These are phyloP conservation scores for Drosophila demipolita DNA, from an alignment of 2,888 invertebrate species.

Conservation along the genomic window DNA sequence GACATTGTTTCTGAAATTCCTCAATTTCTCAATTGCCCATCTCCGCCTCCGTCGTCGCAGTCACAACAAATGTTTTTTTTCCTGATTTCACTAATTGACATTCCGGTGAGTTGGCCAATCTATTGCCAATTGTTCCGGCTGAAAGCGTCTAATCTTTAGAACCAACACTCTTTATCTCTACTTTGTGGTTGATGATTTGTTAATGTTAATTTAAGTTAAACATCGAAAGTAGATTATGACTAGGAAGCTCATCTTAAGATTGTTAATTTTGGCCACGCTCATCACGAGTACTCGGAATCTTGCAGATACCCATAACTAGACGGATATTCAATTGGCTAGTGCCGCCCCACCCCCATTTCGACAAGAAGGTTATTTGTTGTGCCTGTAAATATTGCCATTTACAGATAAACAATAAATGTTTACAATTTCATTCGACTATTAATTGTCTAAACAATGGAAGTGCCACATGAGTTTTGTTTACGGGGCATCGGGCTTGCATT, in stretches of 20 bases:
- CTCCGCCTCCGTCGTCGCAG: background rate
- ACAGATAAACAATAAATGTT: conserved; percentile 47
- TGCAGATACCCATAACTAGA: background rate
- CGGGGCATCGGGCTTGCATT: conserved; percentile 16
- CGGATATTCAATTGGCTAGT: background rate
- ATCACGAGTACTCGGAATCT: background rate
- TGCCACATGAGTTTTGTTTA: conserved; percentile 9
- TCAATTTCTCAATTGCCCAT: background rate
- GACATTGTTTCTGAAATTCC: conserved; percentile 7
- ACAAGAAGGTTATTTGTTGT: background rate
- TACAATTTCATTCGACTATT: conserved; percentile 25
- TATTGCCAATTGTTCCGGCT: conserved; percentile 1
- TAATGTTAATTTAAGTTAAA: no score
- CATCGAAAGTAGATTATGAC: background rate
- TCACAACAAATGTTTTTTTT: conserved; percentile 21
- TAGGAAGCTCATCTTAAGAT: background rate
- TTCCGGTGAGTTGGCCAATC: conserved; percentile 22
- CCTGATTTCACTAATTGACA: conserved; percentile 12
- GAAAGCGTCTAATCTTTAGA: background rate
- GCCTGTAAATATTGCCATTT: conserved; percentile 22
- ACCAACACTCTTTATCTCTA: background rate
- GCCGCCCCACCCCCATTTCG: background rate
- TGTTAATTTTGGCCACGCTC: background rate
- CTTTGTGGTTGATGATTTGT: background rate
- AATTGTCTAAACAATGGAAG: conserved; percentile 23